Conservation (phyloP, 2,888 invertebrate species). For the Acleris literana region DNA sequence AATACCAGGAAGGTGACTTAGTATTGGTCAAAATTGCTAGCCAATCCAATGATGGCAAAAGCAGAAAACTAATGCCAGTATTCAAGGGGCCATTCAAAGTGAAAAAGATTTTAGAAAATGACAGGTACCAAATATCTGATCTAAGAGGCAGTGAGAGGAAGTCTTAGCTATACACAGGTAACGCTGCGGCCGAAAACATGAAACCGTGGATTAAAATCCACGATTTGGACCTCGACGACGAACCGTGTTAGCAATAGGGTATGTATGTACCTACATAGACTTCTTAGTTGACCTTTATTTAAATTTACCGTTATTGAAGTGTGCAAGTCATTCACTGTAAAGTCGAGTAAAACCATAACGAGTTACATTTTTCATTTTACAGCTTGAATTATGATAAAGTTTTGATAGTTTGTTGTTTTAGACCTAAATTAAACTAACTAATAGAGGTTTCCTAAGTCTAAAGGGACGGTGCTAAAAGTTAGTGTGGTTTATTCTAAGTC, state of each 20-base stretch:
- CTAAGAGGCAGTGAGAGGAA: slow-evolving; percentile 32
- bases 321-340: neutral
- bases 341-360: neutral
- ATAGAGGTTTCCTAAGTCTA: slow-evolving; percentile 1
- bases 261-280: neutral
- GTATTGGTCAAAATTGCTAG: slow-evolving; percentile 27
- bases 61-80: slow-evolving; percentile 32
- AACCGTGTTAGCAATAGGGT: neutral
- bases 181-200: slow-evolving; percentile 23
- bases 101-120: slow-evolving; percentile 26
- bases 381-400: neutral
- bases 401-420: neutral
- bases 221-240: slow-evolving; percentile 2
- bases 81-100: slow-evolving; percentile 38
- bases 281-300: neutral
- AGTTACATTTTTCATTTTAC: neutral
- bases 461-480: slow-evolving; percentile 2
- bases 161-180: slow-evolving; percentile 18
- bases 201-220: slow-evolving; percentile 33
- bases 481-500: neutral
- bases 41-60: slow-evolving; percentile 34
- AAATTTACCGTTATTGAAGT: neutral
- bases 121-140: slow-evolving; percentile 34
- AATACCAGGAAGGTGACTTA: slow-evolving; percentile 14
- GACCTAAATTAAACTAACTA: neutral